Conservation (phyloP, 2,113 vertebrate genomes). For the Leptobrachium ailaonicum region DNA sequence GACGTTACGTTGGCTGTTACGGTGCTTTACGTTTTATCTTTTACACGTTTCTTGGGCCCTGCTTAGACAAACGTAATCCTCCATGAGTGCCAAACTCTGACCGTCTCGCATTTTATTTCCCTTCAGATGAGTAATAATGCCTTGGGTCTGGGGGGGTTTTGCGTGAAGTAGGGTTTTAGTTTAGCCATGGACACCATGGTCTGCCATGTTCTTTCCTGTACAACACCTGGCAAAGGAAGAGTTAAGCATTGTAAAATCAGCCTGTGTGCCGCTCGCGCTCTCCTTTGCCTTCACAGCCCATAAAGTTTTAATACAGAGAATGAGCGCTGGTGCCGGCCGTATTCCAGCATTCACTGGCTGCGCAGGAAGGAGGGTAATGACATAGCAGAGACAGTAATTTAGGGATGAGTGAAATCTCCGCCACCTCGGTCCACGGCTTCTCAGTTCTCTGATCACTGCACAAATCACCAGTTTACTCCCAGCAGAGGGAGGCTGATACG, state of each 20-base stretch:
- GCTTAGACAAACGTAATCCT: no score
- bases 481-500: slow-evolving; percentile 10
- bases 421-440: slow-evolving; percentile 6
- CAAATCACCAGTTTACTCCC: not conserved
- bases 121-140: no score
- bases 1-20: no score
- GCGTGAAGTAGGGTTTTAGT: no score
- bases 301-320: slow-evolving; percentile 38
- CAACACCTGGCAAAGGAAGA: not conserved
- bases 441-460: slow-evolving; percentile 10
- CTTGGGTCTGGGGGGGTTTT: no score
- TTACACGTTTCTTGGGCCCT: no score
- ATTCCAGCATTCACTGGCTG: slow-evolving; percentile 3
- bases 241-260: not conserved
- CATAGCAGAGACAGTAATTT: slow-evolving; percentile 14
- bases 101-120: no score
- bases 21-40: no score
- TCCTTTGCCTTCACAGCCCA: slow-evolving; percentile 30
- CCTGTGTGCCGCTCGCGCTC: not conserved
- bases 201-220: no score
- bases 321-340: slow-evolving; percentile 1
- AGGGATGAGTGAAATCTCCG: slow-evolving; percentile 11
- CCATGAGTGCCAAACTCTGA: no score
- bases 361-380: slow-evolving; percentile 34
- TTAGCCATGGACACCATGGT: no score